phyloP scores from a whole-genome alignment of 2,113 vertebrate genomes.

The Lepus timidus region DNA sequence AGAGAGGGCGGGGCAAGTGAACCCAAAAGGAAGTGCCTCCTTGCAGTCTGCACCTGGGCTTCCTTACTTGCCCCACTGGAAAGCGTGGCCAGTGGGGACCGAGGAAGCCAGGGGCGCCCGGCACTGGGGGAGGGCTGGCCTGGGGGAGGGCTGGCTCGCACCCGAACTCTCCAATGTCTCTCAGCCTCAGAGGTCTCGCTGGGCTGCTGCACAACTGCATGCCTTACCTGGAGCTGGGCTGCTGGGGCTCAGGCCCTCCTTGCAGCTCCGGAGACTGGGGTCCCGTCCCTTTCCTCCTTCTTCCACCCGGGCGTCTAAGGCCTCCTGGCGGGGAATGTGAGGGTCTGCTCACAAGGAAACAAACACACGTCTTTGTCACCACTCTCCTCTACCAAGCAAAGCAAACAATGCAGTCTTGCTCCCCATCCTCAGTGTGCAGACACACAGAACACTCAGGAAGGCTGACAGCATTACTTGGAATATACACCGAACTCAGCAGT shows the following conservation, averaged over 20 bases:
- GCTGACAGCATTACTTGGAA: neutral
- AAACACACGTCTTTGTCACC: slow-evolving; percentile 35
- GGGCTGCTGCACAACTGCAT: neutral
- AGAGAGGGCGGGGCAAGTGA: neutral
- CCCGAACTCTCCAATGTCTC: neutral
- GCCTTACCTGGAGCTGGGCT: slow-evolving; percentile 72
- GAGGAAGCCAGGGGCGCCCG: neutral
- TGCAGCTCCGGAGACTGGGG: slow-evolving; percentile 57
- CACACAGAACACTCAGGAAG: neutral
- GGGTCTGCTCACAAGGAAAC: slow-evolving; percentile 74
- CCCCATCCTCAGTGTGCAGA: neutral
- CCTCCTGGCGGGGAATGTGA: slow-evolving; percentile 71
- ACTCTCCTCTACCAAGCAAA: slow-evolving; percentile 6
- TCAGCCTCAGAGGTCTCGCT: neutral
- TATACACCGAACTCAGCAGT: neutral
- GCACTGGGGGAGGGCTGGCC: neutral
- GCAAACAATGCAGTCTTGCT: slow-evolving; percentile 51
- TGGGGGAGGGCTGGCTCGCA: neutral
- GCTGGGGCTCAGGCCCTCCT: slow-evolving; percentile 49
- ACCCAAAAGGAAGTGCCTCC: neutral
- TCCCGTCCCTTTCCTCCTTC: slow-evolving; percentile 73
- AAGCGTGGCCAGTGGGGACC: neutral
- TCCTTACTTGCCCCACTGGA: neutral
- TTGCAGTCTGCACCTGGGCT: neutral
- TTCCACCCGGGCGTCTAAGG: slow-evolving; percentile 60